Evolutionary conservation across 2,797 vertebrate species (phyloP), one percentile per base, ranked within the genome.

Genomic region (Chelidonichthys spinosus): DNA sequence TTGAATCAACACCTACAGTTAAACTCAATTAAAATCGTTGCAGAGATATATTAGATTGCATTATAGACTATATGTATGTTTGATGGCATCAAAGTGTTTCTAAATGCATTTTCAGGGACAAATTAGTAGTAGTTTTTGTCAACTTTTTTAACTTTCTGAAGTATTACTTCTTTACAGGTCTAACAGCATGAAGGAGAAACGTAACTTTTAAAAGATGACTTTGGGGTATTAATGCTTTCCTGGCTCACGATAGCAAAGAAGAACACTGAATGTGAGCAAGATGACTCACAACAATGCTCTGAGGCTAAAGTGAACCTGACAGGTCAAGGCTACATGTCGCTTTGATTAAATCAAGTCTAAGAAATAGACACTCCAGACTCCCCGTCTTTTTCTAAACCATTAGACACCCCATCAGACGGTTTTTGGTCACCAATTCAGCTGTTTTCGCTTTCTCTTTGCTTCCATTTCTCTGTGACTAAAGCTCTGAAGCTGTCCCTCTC

Each of bases 321-420:
- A 71, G 65, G 42, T 65, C 46, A 68, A 44, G 46, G 60, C 59
- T 47, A 14, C 40, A 2, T 47, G n/a, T 47, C 52, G 36, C 25
- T 54, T 74, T 72, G 68, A 78, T 70, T 55, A 56, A 49, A 68
- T 63, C 43, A 64, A 59, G 60, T 60, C 37, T 63, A 59, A 44
- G 11, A 69, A 59, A 72, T 0, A 67, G 47, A 74, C 54, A 37
- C 58, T 79, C 3, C 61, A 68, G 25, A 47, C 43, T 40, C 33
- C 25, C 25, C 63, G 70, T 37, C 4, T 15, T 63, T 11, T 63
- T 63, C 55, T 79, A 35, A 61, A n/a, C 49, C 65, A 66, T 60
- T 71, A 69, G 37, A 70, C 42, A 40, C 17, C 5, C 25, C 56
- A 11, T 66, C 63, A 32, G 58, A 14, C 46, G 11, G 2, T 53